phyloP scores from a whole-genome alignment of 2,888 invertebrate genomes.

The Hypena proboscidalis region DNA sequence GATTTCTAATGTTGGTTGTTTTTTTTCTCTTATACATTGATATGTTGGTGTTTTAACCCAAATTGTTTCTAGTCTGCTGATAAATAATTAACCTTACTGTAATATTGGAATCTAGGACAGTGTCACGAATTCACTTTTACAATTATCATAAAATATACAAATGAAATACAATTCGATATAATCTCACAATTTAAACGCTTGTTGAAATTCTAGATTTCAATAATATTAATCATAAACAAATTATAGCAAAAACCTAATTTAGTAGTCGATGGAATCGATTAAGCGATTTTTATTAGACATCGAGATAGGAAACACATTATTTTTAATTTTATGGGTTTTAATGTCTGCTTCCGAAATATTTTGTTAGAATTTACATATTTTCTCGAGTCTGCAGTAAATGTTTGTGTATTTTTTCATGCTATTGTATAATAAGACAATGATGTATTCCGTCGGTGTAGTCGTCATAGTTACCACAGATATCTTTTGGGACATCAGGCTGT shows the following conservation, averaged over 20 bases:
- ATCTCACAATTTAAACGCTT: slow-evolving; percentile 6
- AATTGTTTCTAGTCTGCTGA: background rate
- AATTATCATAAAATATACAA: slow-evolving; percentile 7
- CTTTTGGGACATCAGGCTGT: slow-evolving; percentile 54
- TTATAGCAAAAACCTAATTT: slow-evolving; percentile 12
- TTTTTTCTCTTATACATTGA: no score
- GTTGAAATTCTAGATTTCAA: slow-evolving; percentile 17
- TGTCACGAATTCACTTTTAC: background rate
- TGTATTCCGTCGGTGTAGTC: slow-evolving; percentile 52
- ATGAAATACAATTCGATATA: slow-evolving; percentile 1
- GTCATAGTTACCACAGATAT: slow-evolving; percentile 63
- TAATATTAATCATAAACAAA: slow-evolving; percentile 31
- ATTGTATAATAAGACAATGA: slow-evolving; percentile 55
- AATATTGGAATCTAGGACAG: background rate
- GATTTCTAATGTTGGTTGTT: background rate
- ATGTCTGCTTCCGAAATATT: slow-evolving; percentile 34
- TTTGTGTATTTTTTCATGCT: slow-evolving; percentile 20
- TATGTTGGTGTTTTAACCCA: background rate
- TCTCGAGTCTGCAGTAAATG: slow-evolving; percentile 21
- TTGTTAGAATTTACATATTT: slow-evolving; percentile 25
- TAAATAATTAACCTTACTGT: background rate
- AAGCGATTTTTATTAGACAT: slow-evolving; percentile 13
- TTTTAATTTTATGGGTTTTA: slow-evolving; percentile 17
- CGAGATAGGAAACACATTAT: slow-evolving; percentile 12
- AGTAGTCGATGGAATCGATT: slow-evolving; percentile 16